A percentile compares a stretch with the other conserved stretches of the same genome.
Conservation (phyloP, 2,888 invertebrate species). For the Xestia xanthographa region DNA sequence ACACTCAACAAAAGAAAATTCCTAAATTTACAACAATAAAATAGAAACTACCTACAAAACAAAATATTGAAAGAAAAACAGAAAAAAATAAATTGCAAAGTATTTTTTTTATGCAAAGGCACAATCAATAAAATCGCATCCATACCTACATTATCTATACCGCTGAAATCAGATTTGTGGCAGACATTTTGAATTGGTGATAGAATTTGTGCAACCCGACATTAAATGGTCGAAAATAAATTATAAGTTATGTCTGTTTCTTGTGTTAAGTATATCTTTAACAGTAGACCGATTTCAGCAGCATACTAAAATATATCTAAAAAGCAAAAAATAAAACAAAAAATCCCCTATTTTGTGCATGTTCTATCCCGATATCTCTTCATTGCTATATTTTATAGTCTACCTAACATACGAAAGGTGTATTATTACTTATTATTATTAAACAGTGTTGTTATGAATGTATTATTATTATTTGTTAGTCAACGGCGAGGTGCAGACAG, state of each 20-base stretch:
- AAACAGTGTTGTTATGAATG: conserved; percentile 32
- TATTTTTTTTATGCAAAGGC: not conserved
- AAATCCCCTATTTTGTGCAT: conserved; percentile 1
- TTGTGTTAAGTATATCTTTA: not conserved
- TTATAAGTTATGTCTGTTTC: not conserved
- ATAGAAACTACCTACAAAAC: conserved; percentile 1
- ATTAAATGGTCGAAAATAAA: not conserved
- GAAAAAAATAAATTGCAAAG: not conserved
- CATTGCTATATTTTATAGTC: conserved; percentile 4
- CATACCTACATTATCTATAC: conserved; percentile 23
- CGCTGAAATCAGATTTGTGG: conserved; percentile 40
- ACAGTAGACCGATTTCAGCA: conserved; percentile 46
- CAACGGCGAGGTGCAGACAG: conserved; percentile 76
- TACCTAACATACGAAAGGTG: conserved; percentile 19
- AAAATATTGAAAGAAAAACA: not conserved
- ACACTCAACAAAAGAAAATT: conserved; percentile 19
- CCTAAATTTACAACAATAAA: not conserved
- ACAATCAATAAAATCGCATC: conserved; percentile 5
- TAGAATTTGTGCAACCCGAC: no score
- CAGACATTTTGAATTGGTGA: not conserved
- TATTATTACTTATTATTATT: conserved; percentile 29
- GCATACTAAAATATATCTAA: conserved; percentile 19
- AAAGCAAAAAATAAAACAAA: conserved; percentile 21
- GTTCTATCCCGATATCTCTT: conserved; percentile 8
- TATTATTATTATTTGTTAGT: conserved; percentile 65